Conservation (phyloP, 2,888 invertebrate species). For the Zootermopsis nevadensis region DNA sequence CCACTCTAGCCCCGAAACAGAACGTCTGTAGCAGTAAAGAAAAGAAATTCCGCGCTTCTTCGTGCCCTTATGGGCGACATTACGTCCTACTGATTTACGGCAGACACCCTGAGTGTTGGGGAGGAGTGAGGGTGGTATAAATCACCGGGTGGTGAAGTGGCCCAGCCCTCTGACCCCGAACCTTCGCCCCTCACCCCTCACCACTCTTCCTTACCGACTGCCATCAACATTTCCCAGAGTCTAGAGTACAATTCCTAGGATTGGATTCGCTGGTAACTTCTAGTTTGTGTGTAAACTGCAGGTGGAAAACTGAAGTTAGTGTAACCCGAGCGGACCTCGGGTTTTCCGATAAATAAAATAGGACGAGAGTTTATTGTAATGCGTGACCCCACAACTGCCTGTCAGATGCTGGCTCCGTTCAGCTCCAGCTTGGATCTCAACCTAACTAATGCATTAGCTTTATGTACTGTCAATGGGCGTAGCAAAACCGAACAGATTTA, state of each 20-base stretch:
- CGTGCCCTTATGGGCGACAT: conserved; percentile 32
- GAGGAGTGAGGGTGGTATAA: conserved; percentile 18
- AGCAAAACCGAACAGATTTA: no score
- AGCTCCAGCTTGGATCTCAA: no score
- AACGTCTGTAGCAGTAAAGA: conserved; percentile 3
- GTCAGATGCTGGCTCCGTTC: no score
- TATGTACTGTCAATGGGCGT: no score
- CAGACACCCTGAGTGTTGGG: conserved; percentile 18
- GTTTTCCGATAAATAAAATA: no score
- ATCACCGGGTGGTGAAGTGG: conserved; percentile 9
- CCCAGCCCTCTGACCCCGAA: neutral
- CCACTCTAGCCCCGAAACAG: conserved; percentile 32
- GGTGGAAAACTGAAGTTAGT: no score
- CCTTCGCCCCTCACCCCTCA: neutral
- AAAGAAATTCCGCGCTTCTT: conserved; percentile 11
- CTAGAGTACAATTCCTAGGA: neutral
- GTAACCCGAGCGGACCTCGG: no score
- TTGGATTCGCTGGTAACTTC: neutral
- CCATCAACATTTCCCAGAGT: neutral
- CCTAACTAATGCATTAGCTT: no score
- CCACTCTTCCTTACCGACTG: neutral
- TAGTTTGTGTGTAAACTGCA: neutral
- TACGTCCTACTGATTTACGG: conserved; percentile 33
- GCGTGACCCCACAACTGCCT: no score
- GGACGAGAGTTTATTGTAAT: no score